phyloP scores from a whole-genome alignment of 2,888 invertebrate genomes.

The Cordilura impudica region DNA sequence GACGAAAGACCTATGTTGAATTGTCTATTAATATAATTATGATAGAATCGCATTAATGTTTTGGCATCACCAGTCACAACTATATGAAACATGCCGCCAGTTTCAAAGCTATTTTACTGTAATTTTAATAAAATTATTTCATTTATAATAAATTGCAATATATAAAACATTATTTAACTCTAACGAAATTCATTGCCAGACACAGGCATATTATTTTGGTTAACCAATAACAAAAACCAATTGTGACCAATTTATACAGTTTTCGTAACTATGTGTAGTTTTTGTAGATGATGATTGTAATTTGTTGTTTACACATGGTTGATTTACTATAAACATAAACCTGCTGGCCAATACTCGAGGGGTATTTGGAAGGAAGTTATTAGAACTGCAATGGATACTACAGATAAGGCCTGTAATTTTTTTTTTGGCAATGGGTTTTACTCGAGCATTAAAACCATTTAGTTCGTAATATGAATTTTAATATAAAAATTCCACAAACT shows the following conservation, averaged over 20 bases:
- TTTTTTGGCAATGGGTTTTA: not conserved
- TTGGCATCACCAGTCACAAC: too few species aligned
- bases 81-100: too few species aligned
- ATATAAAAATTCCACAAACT: slow-evolving; percentile 60
- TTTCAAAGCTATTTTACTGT: not conserved
- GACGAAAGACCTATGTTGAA: too few species aligned
- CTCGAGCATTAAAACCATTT: slow-evolving; percentile 2
- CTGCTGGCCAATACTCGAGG: not conserved
- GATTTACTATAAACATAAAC: slow-evolving; percentile 22
- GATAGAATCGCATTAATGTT: too few species aligned
- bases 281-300: slow-evolving; percentile 20
- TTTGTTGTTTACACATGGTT: slow-evolving; percentile 52
- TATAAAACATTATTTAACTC: not conserved
- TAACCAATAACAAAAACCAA: slow-evolving; percentile 51
- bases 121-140: not conserved
- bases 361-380: not conserved
- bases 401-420: not conserved
- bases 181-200: slow-evolving; percentile 51
- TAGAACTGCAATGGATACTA: slow-evolving; percentile 7
- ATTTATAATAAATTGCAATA: not conserved
- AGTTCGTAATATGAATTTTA: slow-evolving; percentile 46
- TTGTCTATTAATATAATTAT: too few species aligned
- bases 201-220: slow-evolving; percentile 52
- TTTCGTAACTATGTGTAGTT: slow-evolving; percentile 19
- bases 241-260: slow-evolving; percentile 18